Evolutionary conservation across 2,797 vertebrate genomes (phyloP).

Genomic region (Taenioides sp.): DNA sequence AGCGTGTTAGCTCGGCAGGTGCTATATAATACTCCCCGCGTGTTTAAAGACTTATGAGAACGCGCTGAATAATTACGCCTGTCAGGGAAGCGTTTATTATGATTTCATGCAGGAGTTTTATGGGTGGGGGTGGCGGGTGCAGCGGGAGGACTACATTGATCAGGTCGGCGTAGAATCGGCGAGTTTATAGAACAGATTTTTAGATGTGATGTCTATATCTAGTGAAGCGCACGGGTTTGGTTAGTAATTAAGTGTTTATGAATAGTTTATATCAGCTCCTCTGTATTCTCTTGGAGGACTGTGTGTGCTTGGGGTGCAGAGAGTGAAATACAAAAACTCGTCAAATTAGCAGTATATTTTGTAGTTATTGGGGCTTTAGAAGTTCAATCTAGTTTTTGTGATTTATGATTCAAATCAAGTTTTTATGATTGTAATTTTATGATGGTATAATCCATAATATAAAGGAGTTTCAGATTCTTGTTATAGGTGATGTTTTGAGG

Average conservation of each 20-base stretch:
- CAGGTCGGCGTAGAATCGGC: constrained; percentile 22
- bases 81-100: constrained; percentile 48
- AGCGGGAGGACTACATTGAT: constrained; percentile 50
- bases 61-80: constrained; percentile 50
- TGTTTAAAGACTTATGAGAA: constrained; percentile 42
- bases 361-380: not conserved
- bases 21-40: constrained; percentile 27
- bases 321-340: not conserved
- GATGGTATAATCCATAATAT: not conserved
- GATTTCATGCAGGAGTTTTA: constrained; percentile 53
- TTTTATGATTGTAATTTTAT: not conserved
- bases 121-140: constrained; percentile 19
- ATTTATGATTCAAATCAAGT: too few species aligned
- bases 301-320: not conserved
- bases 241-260: not conserved
- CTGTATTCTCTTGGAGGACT: not conserved
- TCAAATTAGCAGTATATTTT: not conserved
- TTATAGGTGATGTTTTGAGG: too few species aligned
- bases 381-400: too few species aligned
- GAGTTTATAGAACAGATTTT: not conserved
- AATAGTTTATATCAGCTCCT: not conserved
- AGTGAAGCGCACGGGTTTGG: not conserved
- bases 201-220: not conserved
- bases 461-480: too few species aligned
- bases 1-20: constrained; percentile 36